Evolutionary conservation across 2,797 vertebrate species (phyloP).

Genomic region (Muraenolepis orangiensis): DNA sequence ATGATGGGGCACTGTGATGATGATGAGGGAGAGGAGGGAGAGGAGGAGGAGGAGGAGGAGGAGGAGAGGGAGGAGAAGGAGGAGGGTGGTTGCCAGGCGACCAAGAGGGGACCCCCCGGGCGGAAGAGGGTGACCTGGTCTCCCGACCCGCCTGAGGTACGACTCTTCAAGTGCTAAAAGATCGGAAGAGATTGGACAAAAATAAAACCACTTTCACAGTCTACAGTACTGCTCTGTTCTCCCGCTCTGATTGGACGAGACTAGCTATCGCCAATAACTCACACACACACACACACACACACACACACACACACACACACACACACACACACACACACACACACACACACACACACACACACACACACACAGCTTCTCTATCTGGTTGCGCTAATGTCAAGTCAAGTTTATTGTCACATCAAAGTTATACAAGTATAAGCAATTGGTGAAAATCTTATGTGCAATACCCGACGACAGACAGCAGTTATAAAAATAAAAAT

Average conservation of each 20-base stretch:
- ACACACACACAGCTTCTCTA: no score
- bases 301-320: no score
- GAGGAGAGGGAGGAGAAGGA: not conserved
- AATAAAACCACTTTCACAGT: not conserved
- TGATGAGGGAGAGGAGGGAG: constrained; percentile 17
- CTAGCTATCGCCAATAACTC: not conserved
- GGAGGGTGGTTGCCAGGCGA: not conserved
- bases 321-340: no score
- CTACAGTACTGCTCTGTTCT: not conserved
- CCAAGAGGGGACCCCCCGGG: not conserved
- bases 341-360: no score
- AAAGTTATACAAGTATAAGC: no score
- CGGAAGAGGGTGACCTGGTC: not conserved
- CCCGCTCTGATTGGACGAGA: not conserved
- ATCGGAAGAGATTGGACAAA: not conserved
- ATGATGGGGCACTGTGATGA: constrained; percentile 51
- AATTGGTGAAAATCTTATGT: no score
- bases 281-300: no score
- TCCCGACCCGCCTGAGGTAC: not conserved
- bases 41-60: not conserved
- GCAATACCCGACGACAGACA: no score
- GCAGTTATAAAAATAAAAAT: no score
- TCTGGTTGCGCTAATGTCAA: no score
- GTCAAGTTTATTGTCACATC: no score
- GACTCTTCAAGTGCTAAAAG: no score